Conservation (phyloP, 2,113 vertebrate genomes). For the Clarias magur region DNA sequence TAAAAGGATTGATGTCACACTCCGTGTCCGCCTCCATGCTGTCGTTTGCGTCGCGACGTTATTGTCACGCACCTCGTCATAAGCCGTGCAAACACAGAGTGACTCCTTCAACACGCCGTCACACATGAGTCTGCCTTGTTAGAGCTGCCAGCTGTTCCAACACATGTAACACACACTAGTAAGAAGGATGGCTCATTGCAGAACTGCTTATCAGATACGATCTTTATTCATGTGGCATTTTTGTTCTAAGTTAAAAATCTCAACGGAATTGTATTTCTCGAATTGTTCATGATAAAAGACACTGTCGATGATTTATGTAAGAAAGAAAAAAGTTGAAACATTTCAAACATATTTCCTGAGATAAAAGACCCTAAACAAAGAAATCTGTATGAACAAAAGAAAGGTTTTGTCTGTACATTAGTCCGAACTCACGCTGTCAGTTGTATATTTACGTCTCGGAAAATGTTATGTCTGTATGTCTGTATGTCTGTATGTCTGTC, state of each 20-base stretch:
- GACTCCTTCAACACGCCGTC: slow-evolving; percentile 23
- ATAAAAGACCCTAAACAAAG: no score
- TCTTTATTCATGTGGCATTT: neutral
- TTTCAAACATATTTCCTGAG: no score
- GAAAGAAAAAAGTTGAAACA: neutral
- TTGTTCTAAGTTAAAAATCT: neutral
- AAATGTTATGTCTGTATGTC: no score
- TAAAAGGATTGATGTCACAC: slow-evolving; percentile 23
- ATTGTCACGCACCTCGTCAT: slow-evolving; percentile 28
- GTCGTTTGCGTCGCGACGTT: slow-evolving; percentile 25
- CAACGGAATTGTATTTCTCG: neutral
- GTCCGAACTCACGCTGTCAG: no score
- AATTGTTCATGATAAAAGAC: neutral
- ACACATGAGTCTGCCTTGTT: neutral
- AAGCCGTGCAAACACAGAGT: neutral
- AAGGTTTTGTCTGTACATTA: no score
- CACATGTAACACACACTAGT: neutral
- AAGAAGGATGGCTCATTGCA: neutral
- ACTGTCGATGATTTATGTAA: neutral
- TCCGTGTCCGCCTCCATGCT: slow-evolving; percentile 29
- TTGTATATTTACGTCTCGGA: no score
- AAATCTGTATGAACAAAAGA: no score
- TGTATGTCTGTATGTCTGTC: no score
- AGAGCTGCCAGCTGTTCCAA: slow-evolving; percentile 14
- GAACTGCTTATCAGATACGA: neutral